Evolutionary conservation across 37 sponge, comb jelly and placozoan genomes (phyloP).

Genomic region (Lycopodina hypogea): DNA sequence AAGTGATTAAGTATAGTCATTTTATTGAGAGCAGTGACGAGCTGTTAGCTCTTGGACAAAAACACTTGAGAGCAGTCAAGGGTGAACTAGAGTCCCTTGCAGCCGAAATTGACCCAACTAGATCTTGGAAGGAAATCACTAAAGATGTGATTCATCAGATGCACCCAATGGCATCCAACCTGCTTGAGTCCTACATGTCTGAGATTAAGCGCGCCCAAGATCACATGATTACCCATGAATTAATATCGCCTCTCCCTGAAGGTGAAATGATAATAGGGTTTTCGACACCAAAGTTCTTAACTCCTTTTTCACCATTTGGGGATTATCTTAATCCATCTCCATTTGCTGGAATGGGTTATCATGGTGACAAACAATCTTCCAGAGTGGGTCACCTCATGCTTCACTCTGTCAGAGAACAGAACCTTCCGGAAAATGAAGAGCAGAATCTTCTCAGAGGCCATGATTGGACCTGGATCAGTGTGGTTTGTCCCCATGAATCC

Average conservation of each 20-base stretch:
- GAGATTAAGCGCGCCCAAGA: constrained; percentile 42
- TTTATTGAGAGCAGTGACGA: constrained; percentile 42
- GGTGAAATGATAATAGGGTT: constrained; percentile 52
- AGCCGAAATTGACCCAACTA: constrained; percentile 25
- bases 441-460: constrained; percentile 37
- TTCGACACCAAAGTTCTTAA: constrained; percentile 42
- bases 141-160: constrained; percentile 14
- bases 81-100: constrained; percentile 37
- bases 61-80: constrained; percentile 45
- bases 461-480: constrained; percentile 62
- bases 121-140: constrained; percentile 56
- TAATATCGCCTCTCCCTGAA: constrained; percentile 34
- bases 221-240: constrained; percentile 33
- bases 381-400: constrained; percentile 57
- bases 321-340: constrained; percentile 64
- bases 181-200: constrained; percentile 40
- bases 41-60: constrained; percentile 42
- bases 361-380: not conserved
- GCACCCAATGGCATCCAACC: constrained; percentile 32
- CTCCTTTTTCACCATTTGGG: constrained; percentile 61
- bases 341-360: constrained; percentile 32
- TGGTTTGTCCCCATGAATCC: constrained; percentile 58
- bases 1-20: constrained; percentile 36
- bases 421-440: constrained; percentile 24
- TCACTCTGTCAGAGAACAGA: constrained; percentile 32